These are phyloP conservation scores for Nibea coibor DNA, from an alignment of 2,113 vertebrate species.

Conservation along the genomic window DNA sequence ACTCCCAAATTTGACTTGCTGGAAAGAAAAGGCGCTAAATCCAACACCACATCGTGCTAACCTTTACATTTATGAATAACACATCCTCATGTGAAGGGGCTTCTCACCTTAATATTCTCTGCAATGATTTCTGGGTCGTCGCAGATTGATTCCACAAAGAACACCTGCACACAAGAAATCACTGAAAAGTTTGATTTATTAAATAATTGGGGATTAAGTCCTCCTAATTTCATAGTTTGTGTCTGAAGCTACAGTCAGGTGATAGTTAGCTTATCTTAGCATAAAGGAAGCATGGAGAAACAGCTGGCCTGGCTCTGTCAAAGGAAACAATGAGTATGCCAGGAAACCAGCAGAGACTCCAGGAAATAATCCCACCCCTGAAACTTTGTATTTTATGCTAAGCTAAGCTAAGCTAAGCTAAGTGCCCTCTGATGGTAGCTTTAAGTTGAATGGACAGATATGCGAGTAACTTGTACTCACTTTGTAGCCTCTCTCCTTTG, in stretches of 20 bases:
- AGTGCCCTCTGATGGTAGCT: not conserved
- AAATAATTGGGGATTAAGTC: too few species aligned
- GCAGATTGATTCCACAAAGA: constrained; percentile 93
- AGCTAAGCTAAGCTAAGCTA: not conserved
- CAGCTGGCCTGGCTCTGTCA: not conserved
- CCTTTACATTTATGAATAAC: not conserved
- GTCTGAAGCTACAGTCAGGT: not conserved
- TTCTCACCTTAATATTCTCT: constrained; percentile 89
- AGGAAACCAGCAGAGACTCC: not conserved
- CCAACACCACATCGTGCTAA: not conserved
- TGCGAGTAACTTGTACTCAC: constrained; percentile 62
- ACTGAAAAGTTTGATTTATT: too few species aligned
- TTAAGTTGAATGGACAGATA: not conserved
- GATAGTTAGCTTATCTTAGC: not conserved
- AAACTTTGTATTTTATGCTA: not conserved
- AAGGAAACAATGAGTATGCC: not conserved
- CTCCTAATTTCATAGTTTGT: not conserved
- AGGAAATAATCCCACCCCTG: not conserved
- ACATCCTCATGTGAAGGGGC: not conserved
- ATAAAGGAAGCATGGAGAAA: not conserved
- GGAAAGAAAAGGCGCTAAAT: not conserved
- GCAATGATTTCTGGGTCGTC: constrained; percentile 89
- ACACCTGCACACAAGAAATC: constrained; percentile 82
- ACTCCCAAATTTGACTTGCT: constrained; percentile 93
- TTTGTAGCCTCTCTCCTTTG: constrained; percentile 90